Percentiles rank a stretch among this genome's conserved stretches.
Evolutionary conservation across 2,797 vertebrate species (phyloP).

Genomic region (Chromobotia macracanthus): DNA sequence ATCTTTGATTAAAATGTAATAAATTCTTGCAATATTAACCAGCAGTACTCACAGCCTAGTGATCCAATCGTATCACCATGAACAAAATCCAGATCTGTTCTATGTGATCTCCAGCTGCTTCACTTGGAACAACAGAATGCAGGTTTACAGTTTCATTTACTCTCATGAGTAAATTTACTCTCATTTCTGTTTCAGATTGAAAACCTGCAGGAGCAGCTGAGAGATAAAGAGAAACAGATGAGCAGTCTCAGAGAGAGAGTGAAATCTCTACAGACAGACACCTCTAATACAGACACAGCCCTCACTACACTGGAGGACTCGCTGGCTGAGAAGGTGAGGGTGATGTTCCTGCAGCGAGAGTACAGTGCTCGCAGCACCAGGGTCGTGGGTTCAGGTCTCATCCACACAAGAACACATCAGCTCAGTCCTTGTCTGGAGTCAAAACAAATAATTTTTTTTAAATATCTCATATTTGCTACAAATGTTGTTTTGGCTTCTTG

Average conservation of each 20-base stretch:
- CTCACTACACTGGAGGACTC: constrained; percentile 96
- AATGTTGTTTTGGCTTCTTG: background rate
- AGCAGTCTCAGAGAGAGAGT: constrained; percentile 95
- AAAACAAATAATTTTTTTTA: too few relatives aligned
- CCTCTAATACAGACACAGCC: constrained; percentile 95
- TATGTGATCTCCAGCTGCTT: background rate
- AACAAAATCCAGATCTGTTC: background rate
- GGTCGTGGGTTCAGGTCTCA: background rate
- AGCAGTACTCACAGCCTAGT: too few relatives aligned
- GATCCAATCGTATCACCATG: background rate
- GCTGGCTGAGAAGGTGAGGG: constrained; percentile 88
- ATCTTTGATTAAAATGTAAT: background rate
- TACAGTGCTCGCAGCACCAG: too few relatives aligned
- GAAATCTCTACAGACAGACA: constrained; percentile 94
- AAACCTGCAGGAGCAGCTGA: constrained; percentile 95
- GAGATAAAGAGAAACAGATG: constrained; percentile 99
- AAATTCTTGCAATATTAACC: too few relatives aligned
- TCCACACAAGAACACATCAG: too few relatives aligned
- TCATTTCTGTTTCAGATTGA: constrained; percentile 82
- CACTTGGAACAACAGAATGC: background rate
- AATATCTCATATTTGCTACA: constrained; percentile 13
- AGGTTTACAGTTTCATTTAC: too few relatives aligned
- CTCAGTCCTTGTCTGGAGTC: too few relatives aligned
- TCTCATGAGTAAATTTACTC: background rate
- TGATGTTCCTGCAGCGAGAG: too few relatives aligned